A percentile compares a stretch with the other conserved stretches of the same genome.
These are phyloP conservation scores for Monomorium pharaonis DNA, from an alignment of 1,140 invertebrate genomes.

Conservation along the genomic window DNA sequence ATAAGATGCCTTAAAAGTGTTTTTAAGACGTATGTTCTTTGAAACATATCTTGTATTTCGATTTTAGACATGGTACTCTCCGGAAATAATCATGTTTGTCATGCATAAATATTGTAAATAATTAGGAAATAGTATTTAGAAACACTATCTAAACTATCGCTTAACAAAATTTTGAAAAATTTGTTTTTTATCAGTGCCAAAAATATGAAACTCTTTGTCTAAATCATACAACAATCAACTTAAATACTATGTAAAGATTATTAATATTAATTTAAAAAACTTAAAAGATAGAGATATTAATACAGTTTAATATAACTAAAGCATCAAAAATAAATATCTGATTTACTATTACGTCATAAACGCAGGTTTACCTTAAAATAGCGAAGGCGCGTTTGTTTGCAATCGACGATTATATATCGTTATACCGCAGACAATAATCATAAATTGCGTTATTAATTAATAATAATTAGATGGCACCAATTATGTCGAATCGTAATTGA, in stretches of 20 bases:
- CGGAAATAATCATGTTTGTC: background rate
- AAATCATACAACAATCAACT: background rate
- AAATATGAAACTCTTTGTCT: background rate
- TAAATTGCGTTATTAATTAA: slow-evolving; percentile 33
- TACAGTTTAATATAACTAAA: background rate
- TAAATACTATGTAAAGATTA: background rate
- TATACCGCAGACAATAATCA: background rate
- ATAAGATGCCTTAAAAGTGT: no score
- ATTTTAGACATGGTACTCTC: no score
- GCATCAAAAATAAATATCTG: background rate
- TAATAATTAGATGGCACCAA: slow-evolving; percentile 25
- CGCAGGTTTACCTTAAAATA: background rate
- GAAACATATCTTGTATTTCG: no score
- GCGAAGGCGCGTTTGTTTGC: background rate
- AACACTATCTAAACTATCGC: background rate
- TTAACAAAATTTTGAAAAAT: background rate
- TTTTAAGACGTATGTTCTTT: no score
- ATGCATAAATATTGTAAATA: background rate
- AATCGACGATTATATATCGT: background rate
- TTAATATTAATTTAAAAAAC: background rate
- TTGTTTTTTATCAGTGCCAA: background rate
- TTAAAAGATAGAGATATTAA: background rate
- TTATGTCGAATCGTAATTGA: slow-evolving; percentile 27
- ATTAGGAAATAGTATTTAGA: background rate
- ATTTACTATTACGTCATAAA: background rate